A percentile compares a stretch with the other conserved stretches of the same genome.
These are phyloP conservation scores for Astropecten irregularis DNA, from an alignment of 53 echinoderm and acorn worm genomes.

Conservation along the genomic window DNA sequence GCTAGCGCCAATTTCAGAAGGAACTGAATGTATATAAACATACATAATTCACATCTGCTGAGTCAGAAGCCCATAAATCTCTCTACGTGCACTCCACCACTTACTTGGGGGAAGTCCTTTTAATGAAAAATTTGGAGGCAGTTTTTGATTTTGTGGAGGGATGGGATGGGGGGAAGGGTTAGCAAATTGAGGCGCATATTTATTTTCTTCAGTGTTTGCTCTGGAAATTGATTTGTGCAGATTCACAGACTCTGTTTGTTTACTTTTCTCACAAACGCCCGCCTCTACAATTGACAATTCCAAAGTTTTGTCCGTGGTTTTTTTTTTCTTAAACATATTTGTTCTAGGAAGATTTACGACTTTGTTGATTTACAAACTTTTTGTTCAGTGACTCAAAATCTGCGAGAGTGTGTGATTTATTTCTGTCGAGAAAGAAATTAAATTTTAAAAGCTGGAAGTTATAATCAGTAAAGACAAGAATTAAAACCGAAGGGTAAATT, in stretches of 20 bases:
- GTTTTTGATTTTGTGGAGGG: neutral
- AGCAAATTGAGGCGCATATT: neutral
- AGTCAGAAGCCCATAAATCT: conserved; percentile 46
- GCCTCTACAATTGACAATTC: neutral
- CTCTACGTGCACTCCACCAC: neutral
- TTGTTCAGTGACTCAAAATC: too few species aligned
- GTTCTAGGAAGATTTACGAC: neutral
- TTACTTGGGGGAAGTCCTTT: neutral
- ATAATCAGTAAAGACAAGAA: too few species aligned
- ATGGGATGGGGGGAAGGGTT: too few species aligned
- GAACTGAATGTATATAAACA: too few species aligned
- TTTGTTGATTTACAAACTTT: neutral
- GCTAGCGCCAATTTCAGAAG: too few species aligned
- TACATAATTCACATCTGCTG: conserved; percentile 10
- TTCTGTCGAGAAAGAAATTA: too few species aligned
- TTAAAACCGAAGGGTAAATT: too few species aligned
- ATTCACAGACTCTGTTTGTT: conserved; percentile 21
- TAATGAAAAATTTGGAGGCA: neutral
- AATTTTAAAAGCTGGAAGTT: too few species aligned
- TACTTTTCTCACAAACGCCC: neutral
- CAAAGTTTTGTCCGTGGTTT: neutral
- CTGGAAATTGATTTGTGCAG: conserved; percentile 3
- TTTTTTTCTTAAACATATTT: neutral
- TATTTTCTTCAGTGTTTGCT: neutral
- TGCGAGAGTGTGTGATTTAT: too few species aligned